Conservation (phyloP, 2,888 invertebrate species). For the Dusona sp. region DNA sequence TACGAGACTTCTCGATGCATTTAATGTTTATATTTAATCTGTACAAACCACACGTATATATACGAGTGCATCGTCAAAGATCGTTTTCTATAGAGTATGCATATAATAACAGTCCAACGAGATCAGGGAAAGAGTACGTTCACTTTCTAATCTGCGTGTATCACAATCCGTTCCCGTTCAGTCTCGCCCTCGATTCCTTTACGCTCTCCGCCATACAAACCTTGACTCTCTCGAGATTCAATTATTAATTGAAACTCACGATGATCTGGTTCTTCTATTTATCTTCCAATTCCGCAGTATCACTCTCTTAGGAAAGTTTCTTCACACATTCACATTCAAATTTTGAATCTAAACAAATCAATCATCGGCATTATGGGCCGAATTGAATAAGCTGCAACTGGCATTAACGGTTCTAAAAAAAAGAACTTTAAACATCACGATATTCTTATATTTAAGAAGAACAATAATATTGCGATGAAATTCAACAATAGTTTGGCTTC, state of each 20-base stretch:
- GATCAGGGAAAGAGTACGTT: slow-evolving; percentile 24
- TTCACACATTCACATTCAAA: neutral
- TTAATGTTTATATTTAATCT: slow-evolving; percentile 12
- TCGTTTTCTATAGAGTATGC: neutral
- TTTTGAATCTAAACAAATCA: neutral
- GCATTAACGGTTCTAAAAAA: neutral
- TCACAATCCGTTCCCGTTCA: slow-evolving; percentile 46
- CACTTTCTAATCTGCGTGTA: slow-evolving; percentile 67
- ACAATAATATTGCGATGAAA: neutral
- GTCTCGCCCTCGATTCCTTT: slow-evolving; percentile 38
- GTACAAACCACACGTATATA: neutral
- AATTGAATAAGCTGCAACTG: no score
- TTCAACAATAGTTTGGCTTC: neutral
- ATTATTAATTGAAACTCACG: slow-evolving; percentile 15
- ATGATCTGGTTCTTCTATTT: neutral
- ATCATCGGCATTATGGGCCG: neutral
- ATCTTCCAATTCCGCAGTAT: neutral
- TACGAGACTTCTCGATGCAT: slow-evolving; percentile 58
- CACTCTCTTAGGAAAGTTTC: neutral
- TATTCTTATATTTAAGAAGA: neutral
- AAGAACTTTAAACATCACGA: neutral
- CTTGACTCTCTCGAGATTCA: slow-evolving; percentile 2
- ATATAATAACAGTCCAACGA: neutral
- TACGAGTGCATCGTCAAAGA: slow-evolving; percentile 29
- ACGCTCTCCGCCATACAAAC: neutral